Evolutionary conservation across 2,113 vertebrate genomes (phyloP).

Genomic region (Leptobrachium leishanense): DNA sequence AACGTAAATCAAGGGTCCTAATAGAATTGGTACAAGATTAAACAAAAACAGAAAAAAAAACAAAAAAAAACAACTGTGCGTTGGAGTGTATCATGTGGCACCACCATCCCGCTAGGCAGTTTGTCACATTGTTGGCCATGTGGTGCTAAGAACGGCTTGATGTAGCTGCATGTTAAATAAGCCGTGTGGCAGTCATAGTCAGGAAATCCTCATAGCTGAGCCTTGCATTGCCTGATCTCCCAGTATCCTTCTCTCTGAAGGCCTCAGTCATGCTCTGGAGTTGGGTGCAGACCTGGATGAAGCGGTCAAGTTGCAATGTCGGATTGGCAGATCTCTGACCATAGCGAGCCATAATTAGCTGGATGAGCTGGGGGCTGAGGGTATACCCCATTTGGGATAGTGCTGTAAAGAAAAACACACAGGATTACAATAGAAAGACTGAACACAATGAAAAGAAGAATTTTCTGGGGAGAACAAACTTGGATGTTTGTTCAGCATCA

Average conservation of each 20-base stretch:
- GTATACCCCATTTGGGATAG: constrained; percentile 94
- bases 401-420: constrained; percentile 63
- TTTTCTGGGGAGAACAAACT: no score
- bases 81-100: neutral
- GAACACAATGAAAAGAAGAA: neutral
- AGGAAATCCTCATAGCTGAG: constrained; percentile 94
- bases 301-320: constrained; percentile 87
- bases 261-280: constrained; percentile 85
- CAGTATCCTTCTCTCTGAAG: constrained; percentile 86
- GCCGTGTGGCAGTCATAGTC: constrained; percentile 73
- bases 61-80: neutral
- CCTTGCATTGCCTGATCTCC: constrained; percentile 72
- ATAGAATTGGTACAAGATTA: no score
- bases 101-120: neutral
- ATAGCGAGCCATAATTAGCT: constrained; percentile 76
- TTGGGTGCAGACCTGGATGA: constrained; percentile 93
- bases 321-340: constrained; percentile 53
- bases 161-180: constrained; percentile 74
- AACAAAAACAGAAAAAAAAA: neutral
- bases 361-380: constrained; percentile 90
- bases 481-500: no score
- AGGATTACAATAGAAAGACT: neutral
- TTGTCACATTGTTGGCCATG: neutral
- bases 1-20: no score
- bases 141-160: neutral